These are phyloP conservation scores for Drosophila demipolita DNA, from an alignment of 2,888 invertebrate genomes.

Conservation along the genomic window DNA sequence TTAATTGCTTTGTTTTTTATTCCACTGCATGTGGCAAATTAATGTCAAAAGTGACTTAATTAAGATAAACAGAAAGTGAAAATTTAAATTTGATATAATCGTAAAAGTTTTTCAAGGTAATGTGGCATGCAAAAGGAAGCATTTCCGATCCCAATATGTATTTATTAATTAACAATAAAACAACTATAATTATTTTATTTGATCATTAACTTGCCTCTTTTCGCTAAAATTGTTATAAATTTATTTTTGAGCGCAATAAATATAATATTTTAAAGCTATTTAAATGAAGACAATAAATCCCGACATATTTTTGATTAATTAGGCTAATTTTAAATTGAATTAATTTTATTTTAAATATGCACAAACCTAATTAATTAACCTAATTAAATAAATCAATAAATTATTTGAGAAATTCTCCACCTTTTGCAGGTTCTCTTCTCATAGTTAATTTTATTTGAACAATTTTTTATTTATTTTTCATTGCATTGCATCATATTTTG, in stretches of 20 bases:
- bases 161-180: background rate
- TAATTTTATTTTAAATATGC: no score
- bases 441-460: background rate
- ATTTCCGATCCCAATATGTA: background rate
- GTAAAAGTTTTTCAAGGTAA: background rate
- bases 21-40: background rate
- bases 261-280: no score
- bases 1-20: slow-evolving; percentile 13
- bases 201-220: no score
- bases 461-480: background rate
- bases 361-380: no score
- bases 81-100: background rate
- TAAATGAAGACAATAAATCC: no score
- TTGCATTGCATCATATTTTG: background rate
- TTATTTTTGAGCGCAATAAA: background rate
- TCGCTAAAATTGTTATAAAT: background rate
- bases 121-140: background rate
- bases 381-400: no score
- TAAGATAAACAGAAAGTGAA: background rate
- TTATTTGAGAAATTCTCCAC: no score
- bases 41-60: background rate
- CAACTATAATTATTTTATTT: no score
- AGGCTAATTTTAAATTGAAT: no score
- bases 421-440: no score
- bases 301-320: no score